These are phyloP conservation scores for Vombatus ursinus DNA, from an alignment of 2,113 vertebrate genomes.

Conservation along the genomic window DNA sequence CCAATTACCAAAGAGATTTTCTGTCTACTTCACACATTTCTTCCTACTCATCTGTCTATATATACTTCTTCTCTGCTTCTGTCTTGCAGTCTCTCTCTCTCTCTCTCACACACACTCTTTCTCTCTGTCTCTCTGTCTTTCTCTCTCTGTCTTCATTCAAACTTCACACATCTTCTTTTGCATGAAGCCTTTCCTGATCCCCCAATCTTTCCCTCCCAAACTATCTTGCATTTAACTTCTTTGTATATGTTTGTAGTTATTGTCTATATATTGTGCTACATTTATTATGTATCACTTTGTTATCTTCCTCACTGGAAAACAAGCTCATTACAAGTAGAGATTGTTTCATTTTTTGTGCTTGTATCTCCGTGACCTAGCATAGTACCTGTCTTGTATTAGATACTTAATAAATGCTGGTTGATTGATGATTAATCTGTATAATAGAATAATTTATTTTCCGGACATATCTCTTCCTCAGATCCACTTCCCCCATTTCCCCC, in stretches of 20 bases:
- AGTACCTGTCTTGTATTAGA: not conserved
- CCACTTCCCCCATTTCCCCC: not conserved
- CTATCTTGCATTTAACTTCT: not conserved
- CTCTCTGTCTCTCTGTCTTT: not conserved
- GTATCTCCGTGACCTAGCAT: not conserved
- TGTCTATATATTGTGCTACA: not conserved
- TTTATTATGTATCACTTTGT: not conserved
- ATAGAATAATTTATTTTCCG: not conserved
- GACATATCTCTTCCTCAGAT: not conserved
- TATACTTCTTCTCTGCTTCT: no score
- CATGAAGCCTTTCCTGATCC: not conserved
- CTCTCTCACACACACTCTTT: no score
- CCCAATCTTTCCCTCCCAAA: not conserved
- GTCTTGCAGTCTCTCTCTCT: no score
- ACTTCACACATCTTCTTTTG: not conserved
- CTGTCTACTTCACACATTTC: not conserved
- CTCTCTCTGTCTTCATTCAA: not conserved
- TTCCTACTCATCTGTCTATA: not conserved
- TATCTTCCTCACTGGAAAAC: not conserved
- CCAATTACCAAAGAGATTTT: not conserved
- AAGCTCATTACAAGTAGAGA: not conserved
- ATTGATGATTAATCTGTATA: not conserved
- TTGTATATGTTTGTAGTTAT: not conserved
- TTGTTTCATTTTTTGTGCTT: not conserved
- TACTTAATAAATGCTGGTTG: not conserved